These are phyloP conservation scores for Pterostichus madidus DNA, from an alignment of 2,888 invertebrate species.

Conservation along the genomic window DNA sequence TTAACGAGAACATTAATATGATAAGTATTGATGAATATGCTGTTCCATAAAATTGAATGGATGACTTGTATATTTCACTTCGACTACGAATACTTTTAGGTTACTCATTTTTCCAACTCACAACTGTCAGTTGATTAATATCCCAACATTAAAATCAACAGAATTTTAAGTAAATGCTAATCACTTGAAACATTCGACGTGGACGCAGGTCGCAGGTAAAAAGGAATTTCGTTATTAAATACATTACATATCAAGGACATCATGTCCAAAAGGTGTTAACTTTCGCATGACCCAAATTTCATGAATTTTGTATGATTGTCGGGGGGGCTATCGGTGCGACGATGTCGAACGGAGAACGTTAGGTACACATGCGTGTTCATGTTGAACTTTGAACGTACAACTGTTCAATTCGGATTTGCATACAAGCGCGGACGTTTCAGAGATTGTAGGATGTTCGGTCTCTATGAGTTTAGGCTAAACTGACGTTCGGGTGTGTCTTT, in stretches of 20 bases:
- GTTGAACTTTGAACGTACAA: constrained; percentile 56
- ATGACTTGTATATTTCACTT: constrained; percentile 43
- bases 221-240: constrained; percentile 42
- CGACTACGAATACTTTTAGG: constrained; percentile 1
- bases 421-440: constrained; percentile 45
- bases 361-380: background rate
- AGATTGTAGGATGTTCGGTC: constrained; percentile 27
- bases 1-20: background rate
- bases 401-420: constrained; percentile 51
- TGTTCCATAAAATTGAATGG: constrained; percentile 34
- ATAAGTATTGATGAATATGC: constrained; percentile 21
- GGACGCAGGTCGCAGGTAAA: constrained; percentile 21
- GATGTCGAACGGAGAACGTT: constrained; percentile 4
- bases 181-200: constrained; percentile 39
- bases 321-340: background rate
- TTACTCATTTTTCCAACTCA: constrained; percentile 27
- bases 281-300: constrained; percentile 55
- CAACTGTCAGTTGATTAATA: constrained; percentile 44
- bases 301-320: constrained; percentile 47
- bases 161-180: constrained; percentile 48
- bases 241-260: constrained; percentile 48
- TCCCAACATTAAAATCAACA: constrained; percentile 46
- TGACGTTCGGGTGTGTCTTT: background rate
- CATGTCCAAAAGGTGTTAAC: constrained; percentile 49
- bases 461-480: too few species aligned